A percentile compares a stretch with the other conserved stretches of the same genome.
These are phyloP conservation scores for Scaptodrosophila latifasciaeformis DNA, from an alignment of 2,888 invertebrate species.

Conservation along the genomic window DNA sequence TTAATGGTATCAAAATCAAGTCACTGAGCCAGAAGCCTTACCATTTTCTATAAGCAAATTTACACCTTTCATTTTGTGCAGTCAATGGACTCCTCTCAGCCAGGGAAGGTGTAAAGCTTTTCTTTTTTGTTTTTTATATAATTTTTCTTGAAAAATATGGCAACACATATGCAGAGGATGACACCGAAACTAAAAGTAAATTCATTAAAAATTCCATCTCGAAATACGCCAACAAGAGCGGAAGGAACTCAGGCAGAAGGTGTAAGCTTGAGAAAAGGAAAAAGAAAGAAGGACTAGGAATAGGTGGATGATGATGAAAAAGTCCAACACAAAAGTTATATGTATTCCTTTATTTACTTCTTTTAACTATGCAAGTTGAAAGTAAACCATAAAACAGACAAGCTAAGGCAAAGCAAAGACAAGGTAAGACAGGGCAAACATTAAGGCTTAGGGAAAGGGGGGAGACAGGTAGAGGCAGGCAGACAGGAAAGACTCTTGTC, in stretches of 20 bases:
- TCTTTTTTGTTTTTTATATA: neutral
- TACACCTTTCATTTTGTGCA: constrained; percentile 62
- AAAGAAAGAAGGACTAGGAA: neutral
- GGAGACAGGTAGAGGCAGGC: neutral
- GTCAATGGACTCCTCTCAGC: too few relatives aligned
- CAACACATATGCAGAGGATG: too few relatives aligned
- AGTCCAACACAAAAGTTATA: too few relatives aligned
- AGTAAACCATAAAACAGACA: neutral
- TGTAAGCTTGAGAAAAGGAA: constrained; percentile 2
- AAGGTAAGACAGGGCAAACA: too few relatives aligned
- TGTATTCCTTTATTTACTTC: too few relatives aligned
- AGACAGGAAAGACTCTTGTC: constrained; percentile 14
- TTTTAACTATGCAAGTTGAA: too few relatives aligned
- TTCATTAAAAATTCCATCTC: constrained; percentile 65
- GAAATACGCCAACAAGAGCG: constrained; percentile 40
- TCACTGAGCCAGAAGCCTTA: constrained; percentile 41
- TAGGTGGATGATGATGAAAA: too few relatives aligned
- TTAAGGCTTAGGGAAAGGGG: neutral
- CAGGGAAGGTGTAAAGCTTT: neutral
- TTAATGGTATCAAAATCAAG: constrained; percentile 10
- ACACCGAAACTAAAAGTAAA: constrained; percentile 64
- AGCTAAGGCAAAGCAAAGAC: neutral
- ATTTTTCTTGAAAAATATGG: constrained; percentile 47
- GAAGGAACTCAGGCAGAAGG: neutral
- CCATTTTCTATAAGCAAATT: constrained; percentile 57